Evolutionary conservation across 1,140 invertebrate genomes (phyloP), one percentile per base, ranked within the genome.

Genomic region (Leptopilina boulardi): DNA sequence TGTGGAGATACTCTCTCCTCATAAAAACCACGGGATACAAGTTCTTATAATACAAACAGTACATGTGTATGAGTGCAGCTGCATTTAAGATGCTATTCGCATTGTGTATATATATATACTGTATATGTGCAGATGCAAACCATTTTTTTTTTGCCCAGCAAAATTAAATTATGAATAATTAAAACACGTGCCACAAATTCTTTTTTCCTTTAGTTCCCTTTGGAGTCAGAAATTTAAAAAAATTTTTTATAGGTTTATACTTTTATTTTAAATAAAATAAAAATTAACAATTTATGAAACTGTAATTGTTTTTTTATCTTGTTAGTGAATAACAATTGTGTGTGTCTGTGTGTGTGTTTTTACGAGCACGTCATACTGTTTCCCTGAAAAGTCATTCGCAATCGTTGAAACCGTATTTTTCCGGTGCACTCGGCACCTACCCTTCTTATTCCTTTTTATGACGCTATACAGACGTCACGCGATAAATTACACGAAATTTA

Each of bases 401-500:
- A 81, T 83, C 77, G 77, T 76, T 76, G 82, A 78, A 83, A 83
- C 74, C 78, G 79, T 76, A 79, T 79, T 80, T 80, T 77, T 56
- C 75, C 81, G 73, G 70, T 77, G 79, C 79, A 76, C 77, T 77
- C 77, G 71, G 41, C 75, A 77, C 79, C 82, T 79, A 76, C 73
- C 74, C 70, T 51, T 54, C 70, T 71, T 44, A 66, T 66, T 66
- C 59, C 59, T 66, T 66, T 66, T 66, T 66, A 78, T 71, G 70
- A 66, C 54, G 42, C 70, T 66, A 74, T 77, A 75, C 59, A 73
- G 47, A 30, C 77, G 78, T 82, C 81, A 80, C 81, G 81, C 81
- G 74, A 80, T 82, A 82, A 82, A 82, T 82, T 82, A 80, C 73
- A 77, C 56, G 78, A 78, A 82, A 80, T 80, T 80, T 75, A 71